phyloP scores from a whole-genome alignment of 2,113 vertebrate genomes.

The Eurypyga helias region DNA sequence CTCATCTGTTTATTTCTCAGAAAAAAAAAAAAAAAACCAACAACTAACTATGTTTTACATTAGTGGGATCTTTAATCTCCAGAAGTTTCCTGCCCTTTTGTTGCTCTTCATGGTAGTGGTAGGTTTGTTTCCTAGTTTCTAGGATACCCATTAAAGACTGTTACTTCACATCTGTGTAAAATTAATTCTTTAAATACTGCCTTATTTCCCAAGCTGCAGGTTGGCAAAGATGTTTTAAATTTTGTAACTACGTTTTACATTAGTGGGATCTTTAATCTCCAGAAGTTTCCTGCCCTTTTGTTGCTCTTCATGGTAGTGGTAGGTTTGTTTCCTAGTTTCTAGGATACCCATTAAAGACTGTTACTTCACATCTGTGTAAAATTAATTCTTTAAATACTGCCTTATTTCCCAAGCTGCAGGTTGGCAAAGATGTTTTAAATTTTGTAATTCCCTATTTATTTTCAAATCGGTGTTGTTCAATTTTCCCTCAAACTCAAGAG shows the following conservation, averaged over 20 bases:
- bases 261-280: constrained; percentile 46
- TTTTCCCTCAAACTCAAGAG: constrained; percentile 33
- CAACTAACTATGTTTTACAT: not conserved
- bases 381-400: constrained; percentile 64
- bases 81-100: not conserved
- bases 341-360: constrained; percentile 15
- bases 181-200: constrained; percentile 64
- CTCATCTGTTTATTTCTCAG: constrained; percentile 66
- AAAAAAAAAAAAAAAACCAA: constrained; percentile 48
- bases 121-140: constrained; percentile 14
- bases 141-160: constrained; percentile 15
- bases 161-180: constrained; percentile 53
- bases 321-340: constrained; percentile 14
- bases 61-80: constrained; percentile 46
- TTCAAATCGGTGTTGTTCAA: constrained; percentile 58
- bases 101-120: not conserved
- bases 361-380: constrained; percentile 53
- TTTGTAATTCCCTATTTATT: constrained; percentile 65
- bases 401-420: constrained; percentile 53
- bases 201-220: constrained; percentile 53
- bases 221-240: constrained; percentile 23
- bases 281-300: not conserved
- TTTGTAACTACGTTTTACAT: constrained; percentile 16
- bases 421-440: constrained; percentile 23
- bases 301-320: not conserved